Evolutionary conservation across 2,888 invertebrate species (phyloP).

Genomic region (Epinotia ramella): DNA sequence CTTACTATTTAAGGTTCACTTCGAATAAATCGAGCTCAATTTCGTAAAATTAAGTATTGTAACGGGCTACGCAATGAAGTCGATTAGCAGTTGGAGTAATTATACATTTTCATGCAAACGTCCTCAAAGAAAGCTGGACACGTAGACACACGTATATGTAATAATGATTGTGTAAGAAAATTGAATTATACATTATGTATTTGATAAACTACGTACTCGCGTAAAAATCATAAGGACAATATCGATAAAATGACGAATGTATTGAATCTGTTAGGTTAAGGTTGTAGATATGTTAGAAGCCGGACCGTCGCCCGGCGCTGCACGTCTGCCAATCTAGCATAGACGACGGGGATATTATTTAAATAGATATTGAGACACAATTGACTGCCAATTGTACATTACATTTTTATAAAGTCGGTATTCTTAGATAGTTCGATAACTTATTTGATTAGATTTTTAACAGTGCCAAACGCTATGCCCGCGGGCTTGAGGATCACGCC

Average conservation of each 20-base stretch:
- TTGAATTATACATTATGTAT: constrained; percentile 79
- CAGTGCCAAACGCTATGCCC: constrained; percentile 70
- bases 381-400: constrained; percentile 84
- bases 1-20: constrained; percentile 74
- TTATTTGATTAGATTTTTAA: constrained; percentile 79
- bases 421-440: constrained; percentile 80
- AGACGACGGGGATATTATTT: constrained; percentile 77
- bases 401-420: constrained; percentile 80
- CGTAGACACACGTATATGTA: constrained; percentile 70
- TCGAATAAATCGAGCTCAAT: constrained; percentile 84
- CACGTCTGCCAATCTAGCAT: constrained; percentile 66
- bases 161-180: constrained; percentile 67
- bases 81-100: constrained; percentile 68
- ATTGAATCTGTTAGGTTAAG: constrained; percentile 74
- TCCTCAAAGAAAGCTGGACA: constrained; percentile 79
- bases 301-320: constrained; percentile 13
- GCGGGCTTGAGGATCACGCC: constrained; percentile 50
- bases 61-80: constrained; percentile 72
- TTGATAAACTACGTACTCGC: constrained; percentile 83
- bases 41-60: constrained; percentile 78
- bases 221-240: constrained; percentile 85
- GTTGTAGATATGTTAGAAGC: constrained; percentile 77
- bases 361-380: constrained; percentile 77
- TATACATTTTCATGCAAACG: constrained; percentile 75
- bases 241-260: constrained; percentile 81